These are phyloP conservation scores for Xenentodon cancila DNA, from an alignment of 2,797 vertebrate genomes.

Conservation along the genomic window DNA sequence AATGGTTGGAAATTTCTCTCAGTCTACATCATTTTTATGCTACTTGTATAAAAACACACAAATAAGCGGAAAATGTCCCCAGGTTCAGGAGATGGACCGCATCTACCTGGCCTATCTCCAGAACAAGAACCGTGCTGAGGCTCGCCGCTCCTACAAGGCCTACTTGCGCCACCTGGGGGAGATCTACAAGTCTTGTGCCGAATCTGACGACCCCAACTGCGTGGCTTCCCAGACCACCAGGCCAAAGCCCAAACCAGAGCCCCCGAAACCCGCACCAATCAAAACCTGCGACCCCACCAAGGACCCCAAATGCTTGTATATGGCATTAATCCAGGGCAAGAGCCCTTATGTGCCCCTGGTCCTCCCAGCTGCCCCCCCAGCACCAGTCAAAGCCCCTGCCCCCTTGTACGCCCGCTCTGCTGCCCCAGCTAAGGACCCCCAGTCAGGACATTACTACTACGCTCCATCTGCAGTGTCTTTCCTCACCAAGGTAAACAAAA, in stretches of 20 bases:
- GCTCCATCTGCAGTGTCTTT: slow-evolving; percentile 67
- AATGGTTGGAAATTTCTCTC: too few species aligned
- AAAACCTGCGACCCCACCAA: slow-evolving; percentile 83
- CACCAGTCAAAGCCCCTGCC: slow-evolving; percentile 61
- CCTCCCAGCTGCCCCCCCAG: slow-evolving; percentile 55
- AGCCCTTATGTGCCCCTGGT: slow-evolving; percentile 75
- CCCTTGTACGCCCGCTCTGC: slow-evolving; percentile 58
- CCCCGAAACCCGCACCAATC: slow-evolving; percentile 74
- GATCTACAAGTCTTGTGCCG: slow-evolving; percentile 82
- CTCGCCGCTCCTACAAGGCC: slow-evolving; percentile 80
- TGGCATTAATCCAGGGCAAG: slow-evolving; percentile 72
- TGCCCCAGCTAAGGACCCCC: slow-evolving; percentile 57
- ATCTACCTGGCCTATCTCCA: slow-evolving; percentile 85
- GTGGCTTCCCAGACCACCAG: slow-evolving; percentile 72
- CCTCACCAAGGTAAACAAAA: slow-evolving; percentile 72
- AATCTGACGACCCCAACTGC: slow-evolving; percentile 79
- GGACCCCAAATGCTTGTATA: slow-evolving; percentile 79
- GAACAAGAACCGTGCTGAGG: slow-evolving; percentile 85
- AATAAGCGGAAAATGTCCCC: background rate
- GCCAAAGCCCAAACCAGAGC: slow-evolving; percentile 69
- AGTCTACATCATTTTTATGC: too few species aligned
- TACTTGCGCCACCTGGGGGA: slow-evolving; percentile 82
- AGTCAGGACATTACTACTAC: slow-evolving; percentile 75
- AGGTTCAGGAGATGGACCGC: slow-evolving; percentile 83
- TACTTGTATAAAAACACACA: background rate